Evolutionary conservation across 2,888 invertebrate genomes (phyloP), one percentile per base, ranked within the genome.

Genomic region (Bugulina stolonifera): DNA sequence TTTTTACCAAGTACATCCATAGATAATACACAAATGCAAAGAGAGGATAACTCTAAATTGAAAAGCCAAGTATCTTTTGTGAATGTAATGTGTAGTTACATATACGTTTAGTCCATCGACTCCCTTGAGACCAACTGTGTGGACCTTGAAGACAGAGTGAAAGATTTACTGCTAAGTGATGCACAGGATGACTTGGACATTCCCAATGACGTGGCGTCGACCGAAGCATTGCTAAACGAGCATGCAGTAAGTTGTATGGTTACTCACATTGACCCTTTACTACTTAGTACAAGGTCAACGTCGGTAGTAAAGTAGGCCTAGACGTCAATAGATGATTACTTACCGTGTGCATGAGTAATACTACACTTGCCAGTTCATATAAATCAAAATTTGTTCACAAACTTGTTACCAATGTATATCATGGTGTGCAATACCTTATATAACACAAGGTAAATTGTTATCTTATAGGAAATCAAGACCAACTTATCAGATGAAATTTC

Each of bases 161-260:
- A 64, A 27, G 64, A 64, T 27, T 27, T 64, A 32, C 64, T 64
- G 34, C 64, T 64, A n/a, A 27, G 32, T 14, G 64, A 64, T 14
- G 32, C 32, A 27, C 64, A 64, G 32, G 32, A 14, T 32, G 64
- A 64, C 27, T 32, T 25, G 22, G 64, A 64, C 27, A 64, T 64
- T 64, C 64, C 64, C 5, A 64, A 64, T 64, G 64, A 64, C 27
- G 64, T 64, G 5, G 64, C 64, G 25, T 64, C 64, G 2, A 64
- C 64, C 3, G 64, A 64, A 64, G 64, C 64, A 10, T 32, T 64
- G 25, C 64, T 64, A 14, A 64, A 64, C 32, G 64, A 64, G n/a
- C 64, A 64, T 32, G 64, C 64, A 18, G 64, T 64, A 32, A 64
- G 64, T 64, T 23, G n/a, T n/a, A n/a, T n/a, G n/a, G n/a, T n/a